Conservation (phyloP, 2,888 invertebrate species). For the Serripes groenlandicus region DNA sequence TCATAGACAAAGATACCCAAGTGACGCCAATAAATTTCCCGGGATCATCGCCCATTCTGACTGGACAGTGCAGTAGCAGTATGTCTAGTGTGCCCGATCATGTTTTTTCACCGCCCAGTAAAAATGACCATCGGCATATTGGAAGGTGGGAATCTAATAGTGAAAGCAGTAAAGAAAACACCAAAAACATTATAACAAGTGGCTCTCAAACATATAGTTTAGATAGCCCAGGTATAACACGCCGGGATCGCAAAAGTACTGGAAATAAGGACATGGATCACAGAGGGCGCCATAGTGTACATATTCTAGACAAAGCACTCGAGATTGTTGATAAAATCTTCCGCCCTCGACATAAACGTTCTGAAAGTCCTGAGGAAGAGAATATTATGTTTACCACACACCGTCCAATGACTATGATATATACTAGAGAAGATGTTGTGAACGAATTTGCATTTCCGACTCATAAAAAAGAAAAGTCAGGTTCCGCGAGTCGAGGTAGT, state of each 20-base stretch:
- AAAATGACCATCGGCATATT: constrained; percentile 36
- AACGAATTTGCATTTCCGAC: constrained; percentile 72
- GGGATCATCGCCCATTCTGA: constrained; percentile 82
- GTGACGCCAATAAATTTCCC: constrained; percentile 81
- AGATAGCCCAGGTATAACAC: constrained; percentile 76
- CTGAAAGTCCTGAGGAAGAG: constrained; percentile 70
- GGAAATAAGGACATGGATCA: constrained; percentile 67
- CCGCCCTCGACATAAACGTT: constrained; percentile 72
- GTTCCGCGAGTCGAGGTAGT: constrained; percentile 55
- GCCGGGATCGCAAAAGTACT: constrained; percentile 61
- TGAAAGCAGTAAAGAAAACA: constrained; percentile 73
- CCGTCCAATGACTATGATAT: constrained; percentile 54
- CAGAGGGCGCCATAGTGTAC: constrained; percentile 73
- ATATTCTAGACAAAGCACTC: constrained; percentile 76
- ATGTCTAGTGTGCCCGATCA: constrained; percentile 74
- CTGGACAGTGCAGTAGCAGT: constrained; percentile 60
- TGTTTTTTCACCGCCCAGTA: constrained; percentile 45
- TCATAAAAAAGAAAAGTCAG: constrained; percentile 60
- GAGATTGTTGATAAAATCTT: constrained; percentile 75
- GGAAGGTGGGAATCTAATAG: constrained; percentile 60
- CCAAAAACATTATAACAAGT: constrained; percentile 79
- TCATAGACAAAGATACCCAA: too few species aligned
- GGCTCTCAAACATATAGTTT: constrained; percentile 84
- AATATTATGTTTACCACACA: constrained; percentile 45
- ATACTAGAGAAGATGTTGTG: constrained; percentile 68